Conservation (phyloP, 1,140 invertebrate genomes). For the Drosophila serrata region DNA sequence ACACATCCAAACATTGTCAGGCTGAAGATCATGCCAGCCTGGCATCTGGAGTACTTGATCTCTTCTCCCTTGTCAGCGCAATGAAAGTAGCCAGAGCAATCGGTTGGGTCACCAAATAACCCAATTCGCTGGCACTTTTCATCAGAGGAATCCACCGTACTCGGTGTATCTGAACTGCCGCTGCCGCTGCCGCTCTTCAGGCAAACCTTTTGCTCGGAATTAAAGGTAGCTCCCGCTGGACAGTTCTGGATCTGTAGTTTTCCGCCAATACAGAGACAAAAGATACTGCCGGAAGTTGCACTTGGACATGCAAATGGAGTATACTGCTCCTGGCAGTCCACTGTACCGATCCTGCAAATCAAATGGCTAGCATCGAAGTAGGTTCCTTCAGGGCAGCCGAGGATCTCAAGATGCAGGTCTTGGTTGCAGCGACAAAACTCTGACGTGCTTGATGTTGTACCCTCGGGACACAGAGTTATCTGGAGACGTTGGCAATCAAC, state of each 20-base stretch:
- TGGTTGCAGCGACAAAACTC: constrained; percentile 20
- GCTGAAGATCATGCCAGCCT: constrained; percentile 37
- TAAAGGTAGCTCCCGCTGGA: neutral
- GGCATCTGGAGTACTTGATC: constrained; percentile 31
- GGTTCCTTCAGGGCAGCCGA: constrained; percentile 11
- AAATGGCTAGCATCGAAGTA: constrained; percentile 14
- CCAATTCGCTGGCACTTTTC: constrained; percentile 43
- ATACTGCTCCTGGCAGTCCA: constrained; percentile 23
- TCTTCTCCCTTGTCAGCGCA: constrained; percentile 23
- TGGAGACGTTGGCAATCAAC: neutral
- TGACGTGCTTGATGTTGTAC: neutral
- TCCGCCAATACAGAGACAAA: constrained; percentile 19
- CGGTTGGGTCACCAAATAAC: constrained; percentile 38
- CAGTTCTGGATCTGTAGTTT: constrained; percentile 3
- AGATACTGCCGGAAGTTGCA: neutral
- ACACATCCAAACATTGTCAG: constrained; percentile 25
- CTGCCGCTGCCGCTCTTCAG: neutral
- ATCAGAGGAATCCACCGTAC: neutral
- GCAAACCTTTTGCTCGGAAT: neutral
- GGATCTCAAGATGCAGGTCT: constrained; percentile 14
- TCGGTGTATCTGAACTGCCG: neutral
- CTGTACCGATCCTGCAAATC: constrained; percentile 7
- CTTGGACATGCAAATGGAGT: constrained; percentile 7
- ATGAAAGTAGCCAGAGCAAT: constrained; percentile 52
- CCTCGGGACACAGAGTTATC: constrained; percentile 1